Evolutionary conservation across 2,113 vertebrate genomes (phyloP).

Genomic region (Marmota monax): DNA sequence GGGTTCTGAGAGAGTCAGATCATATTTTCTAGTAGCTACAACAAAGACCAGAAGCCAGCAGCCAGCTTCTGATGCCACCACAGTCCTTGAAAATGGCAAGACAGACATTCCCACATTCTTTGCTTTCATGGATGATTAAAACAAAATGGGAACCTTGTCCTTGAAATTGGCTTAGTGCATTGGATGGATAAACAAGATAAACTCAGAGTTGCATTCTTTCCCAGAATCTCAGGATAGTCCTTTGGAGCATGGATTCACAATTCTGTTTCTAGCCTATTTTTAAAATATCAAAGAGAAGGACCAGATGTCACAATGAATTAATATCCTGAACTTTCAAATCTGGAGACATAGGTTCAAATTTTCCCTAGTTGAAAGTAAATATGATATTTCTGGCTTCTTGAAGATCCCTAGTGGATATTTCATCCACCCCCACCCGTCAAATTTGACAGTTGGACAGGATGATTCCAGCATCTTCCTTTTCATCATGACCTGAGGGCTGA

Average conservation of each 20-base stretch:
- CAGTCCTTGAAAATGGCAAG: slow-evolving; percentile 57
- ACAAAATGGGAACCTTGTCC: slow-evolving; percentile 43
- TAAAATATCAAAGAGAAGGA: slow-evolving; percentile 73
- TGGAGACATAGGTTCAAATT: slow-evolving; percentile 71
- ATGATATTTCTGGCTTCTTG: slow-evolving; percentile 71
- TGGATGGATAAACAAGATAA: slow-evolving; percentile 68
- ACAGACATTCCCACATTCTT: slow-evolving; percentile 47
- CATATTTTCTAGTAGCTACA: not conserved
- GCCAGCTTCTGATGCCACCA: slow-evolving; percentile 39
- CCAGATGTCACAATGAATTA: slow-evolving; percentile 78
- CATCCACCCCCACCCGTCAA: slow-evolving; percentile 38
- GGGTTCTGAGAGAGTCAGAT: slow-evolving; percentile 25
- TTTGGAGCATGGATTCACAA: slow-evolving; percentile 65
- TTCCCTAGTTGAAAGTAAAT: slow-evolving; percentile 72
- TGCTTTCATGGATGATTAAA: slow-evolving; percentile 69
- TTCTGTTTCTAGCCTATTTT: slow-evolving; percentile 69
- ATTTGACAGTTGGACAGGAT: slow-evolving; percentile 72
- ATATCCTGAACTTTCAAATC: slow-evolving; percentile 62
- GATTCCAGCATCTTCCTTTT: slow-evolving; percentile 67
- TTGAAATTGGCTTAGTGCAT: slow-evolving; percentile 57
- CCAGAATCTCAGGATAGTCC: slow-evolving; percentile 55
- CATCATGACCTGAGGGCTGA: slow-evolving; percentile 23
- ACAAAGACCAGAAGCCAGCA: slow-evolving; percentile 25
- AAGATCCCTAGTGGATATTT: slow-evolving; percentile 68
- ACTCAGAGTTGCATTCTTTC: slow-evolving; percentile 64